A percentile compares a stretch with the other conserved stretches of the same genome.
phyloP scores from a whole-genome alignment of 2,888 invertebrate species.

The Hydroisotoma schaefferi region DNA sequence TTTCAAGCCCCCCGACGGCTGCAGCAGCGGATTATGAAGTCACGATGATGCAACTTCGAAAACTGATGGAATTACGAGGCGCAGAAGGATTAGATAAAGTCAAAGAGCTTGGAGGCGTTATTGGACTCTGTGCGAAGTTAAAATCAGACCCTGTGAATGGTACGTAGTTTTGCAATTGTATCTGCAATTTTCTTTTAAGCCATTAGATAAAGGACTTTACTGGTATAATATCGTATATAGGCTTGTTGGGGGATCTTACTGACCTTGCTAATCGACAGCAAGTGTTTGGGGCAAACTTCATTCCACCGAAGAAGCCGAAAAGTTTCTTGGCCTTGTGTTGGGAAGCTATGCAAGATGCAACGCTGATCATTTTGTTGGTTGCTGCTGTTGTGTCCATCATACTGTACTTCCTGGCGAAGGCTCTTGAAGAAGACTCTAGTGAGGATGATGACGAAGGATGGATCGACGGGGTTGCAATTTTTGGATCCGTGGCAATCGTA shows the following conservation, averaged over 20 bases:
- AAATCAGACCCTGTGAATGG: background rate
- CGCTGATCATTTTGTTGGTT: constrained; percentile 96
- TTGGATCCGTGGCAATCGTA: constrained; percentile 97
- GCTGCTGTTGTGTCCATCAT: constrained; percentile 96
- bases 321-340: constrained; percentile 96
- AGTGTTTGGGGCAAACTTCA: constrained; percentile 95
- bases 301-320: constrained; percentile 99
- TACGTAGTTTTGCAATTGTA: too few species aligned
- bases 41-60: constrained; percentile 91
- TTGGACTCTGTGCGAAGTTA: constrained; percentile 82
- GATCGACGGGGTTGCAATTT: constrained; percentile 99
- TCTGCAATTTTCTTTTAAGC: too few species aligned
- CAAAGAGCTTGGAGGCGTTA: constrained; percentile 82
- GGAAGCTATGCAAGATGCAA: constrained; percentile 99
- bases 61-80: constrained; percentile 96
- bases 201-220: too few species aligned
- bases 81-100: constrained; percentile 88
- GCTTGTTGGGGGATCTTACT: constrained; percentile 82
- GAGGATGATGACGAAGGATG: constrained; percentile 84
- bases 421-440: constrained; percentile 49
- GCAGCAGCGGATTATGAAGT: too few species aligned
- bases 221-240: too few species aligned
- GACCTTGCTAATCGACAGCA: constrained; percentile 88
- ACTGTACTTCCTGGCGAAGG: constrained; percentile 67
- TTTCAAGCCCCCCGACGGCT: too few species aligned